Base-by-base conservation (phyloP, 2,797 vertebrate genomes). In the Pseudochaenichthys georgianus region DNA sequence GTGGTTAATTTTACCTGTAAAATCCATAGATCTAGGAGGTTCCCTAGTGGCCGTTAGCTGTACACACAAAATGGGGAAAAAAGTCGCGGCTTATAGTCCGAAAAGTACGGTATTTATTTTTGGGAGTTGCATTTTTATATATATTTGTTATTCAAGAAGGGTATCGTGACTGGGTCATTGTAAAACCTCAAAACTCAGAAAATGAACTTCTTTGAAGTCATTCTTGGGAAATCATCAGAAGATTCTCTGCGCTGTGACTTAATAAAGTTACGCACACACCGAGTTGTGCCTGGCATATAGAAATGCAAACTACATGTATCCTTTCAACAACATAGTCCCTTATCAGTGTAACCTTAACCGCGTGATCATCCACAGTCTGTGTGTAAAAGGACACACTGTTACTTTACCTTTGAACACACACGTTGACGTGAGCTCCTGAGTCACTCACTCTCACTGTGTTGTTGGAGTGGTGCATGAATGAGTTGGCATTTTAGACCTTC, bases 271-370 rank as follows among this genome's bases (percentile, higher is more conserved):
- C 68, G 84, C 82, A 81, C 76, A 86, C 28, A 67, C 45, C 16
- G 34, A 73, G 86, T 89, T 91, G 92, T 80, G 28, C 77, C 84
- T 92, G 92, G 87, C 88, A 89, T 85, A 84, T 77, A 93, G 93
- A 92, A 88, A 87, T 70, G 84, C 86, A 81, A 87, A 89, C 88
- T 83, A 87, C 90, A 91, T 91, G 85, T 90, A 90, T 92, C 90
- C 90, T 90, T 81, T 69, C 64, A 89, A 92, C 82, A 81, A 81
- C 81, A 63, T 70, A 88, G 88, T 87, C 89, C 91, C 91, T 91
- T 90, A 93, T 91, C 89, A 90, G 85, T 50, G 78, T 61, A 9
- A 38, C 34, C 34, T 7, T 38, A 38, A 38, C 81, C 89, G 72
- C 92, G 57, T 92, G 93, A 94, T 93, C 91, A 93, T 85, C 82